These are phyloP conservation scores for Drosophila micromelanica DNA, from an alignment of 1,140 invertebrate genomes.

Conservation along the genomic window DNA sequence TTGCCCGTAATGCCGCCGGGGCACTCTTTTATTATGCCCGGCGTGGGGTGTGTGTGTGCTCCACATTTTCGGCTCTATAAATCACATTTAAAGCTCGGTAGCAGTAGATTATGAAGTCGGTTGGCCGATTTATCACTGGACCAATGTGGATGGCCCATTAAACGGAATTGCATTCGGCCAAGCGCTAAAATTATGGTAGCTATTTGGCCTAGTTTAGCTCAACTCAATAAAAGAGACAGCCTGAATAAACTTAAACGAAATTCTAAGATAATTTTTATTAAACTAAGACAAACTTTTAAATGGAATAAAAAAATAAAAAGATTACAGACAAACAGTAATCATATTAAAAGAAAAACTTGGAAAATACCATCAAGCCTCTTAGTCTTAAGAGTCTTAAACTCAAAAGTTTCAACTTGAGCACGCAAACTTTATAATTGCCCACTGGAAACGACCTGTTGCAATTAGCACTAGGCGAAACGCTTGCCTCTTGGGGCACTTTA, in stretches of 20 bases:
- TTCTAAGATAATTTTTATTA: not conserved
- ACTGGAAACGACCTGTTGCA: slow-evolving; percentile 11
- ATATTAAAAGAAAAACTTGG: not conserved
- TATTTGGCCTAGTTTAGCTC: slow-evolving; percentile 47
- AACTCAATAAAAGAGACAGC: slow-evolving; percentile 13
- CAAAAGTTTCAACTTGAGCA: slow-evolving; percentile 7
- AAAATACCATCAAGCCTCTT: not conserved
- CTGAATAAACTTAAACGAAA: not conserved
- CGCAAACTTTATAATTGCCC: not conserved
- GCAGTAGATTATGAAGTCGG: slow-evolving; percentile 26
- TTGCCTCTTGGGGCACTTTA: slow-evolving; percentile 20
- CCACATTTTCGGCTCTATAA: slow-evolving; percentile 57
- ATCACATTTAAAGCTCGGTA: slow-evolving; percentile 27
- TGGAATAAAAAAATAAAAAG: no score
- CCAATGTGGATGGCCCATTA: slow-evolving; percentile 26
- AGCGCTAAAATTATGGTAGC: slow-evolving; percentile 47
- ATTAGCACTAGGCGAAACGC: slow-evolving; percentile 11
- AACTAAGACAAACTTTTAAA: not conserved
- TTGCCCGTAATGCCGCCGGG: not conserved
- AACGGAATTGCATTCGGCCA: slow-evolving; percentile 34
- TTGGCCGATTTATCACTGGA: slow-evolving; percentile 53
- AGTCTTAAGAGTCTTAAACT: not conserved
- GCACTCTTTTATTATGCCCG: not conserved
- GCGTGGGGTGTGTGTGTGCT: not conserved
- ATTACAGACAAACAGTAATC: not conserved